These are phyloP conservation scores for Eubasilissa splendida DNA, from an alignment of 2,888 invertebrate genomes.

Conservation along the genomic window DNA sequence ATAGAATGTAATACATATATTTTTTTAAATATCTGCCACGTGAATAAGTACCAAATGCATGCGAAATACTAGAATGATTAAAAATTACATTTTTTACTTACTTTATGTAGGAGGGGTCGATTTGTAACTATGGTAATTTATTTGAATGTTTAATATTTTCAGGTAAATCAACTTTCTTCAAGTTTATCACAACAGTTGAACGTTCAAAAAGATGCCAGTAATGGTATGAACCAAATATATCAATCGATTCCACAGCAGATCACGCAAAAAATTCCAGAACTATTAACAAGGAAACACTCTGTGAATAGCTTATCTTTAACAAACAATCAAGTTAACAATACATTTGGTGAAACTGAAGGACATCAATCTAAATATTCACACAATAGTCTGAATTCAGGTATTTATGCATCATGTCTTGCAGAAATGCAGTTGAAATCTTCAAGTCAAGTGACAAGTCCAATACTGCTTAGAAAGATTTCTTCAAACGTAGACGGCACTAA, in stretches of 20 bases:
- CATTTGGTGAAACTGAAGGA: conserved; percentile 16
- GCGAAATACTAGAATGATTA: no score
- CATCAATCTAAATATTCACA: conserved; percentile 33
- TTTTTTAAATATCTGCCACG: no score
- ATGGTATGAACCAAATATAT: background rate
- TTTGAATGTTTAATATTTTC: background rate
- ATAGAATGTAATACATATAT: no score
- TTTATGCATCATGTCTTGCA: conserved; percentile 49
- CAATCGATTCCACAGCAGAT: background rate
- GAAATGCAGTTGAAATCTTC: conserved; percentile 44
- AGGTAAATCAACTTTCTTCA: conserved; percentile 43
- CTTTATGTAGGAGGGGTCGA: no score
- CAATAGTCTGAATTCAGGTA: conserved; percentile 41
- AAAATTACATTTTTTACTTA: no score
- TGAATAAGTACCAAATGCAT: no score
- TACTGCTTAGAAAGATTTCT: conserved; percentile 36
- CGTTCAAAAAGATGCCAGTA: background rate
- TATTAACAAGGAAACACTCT: background rate
- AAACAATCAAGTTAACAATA: background rate
- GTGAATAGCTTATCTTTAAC: background rate
- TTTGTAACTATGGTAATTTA: background rate
- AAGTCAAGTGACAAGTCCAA: conserved; percentile 49
- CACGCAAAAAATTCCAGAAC: background rate
- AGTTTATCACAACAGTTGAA: conserved; percentile 26
- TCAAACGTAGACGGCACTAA: conserved; percentile 25